These are phyloP conservation scores for Scyliorhinus canicula DNA, from an alignment of 2,797 vertebrate genomes.

Conservation along the genomic window DNA sequence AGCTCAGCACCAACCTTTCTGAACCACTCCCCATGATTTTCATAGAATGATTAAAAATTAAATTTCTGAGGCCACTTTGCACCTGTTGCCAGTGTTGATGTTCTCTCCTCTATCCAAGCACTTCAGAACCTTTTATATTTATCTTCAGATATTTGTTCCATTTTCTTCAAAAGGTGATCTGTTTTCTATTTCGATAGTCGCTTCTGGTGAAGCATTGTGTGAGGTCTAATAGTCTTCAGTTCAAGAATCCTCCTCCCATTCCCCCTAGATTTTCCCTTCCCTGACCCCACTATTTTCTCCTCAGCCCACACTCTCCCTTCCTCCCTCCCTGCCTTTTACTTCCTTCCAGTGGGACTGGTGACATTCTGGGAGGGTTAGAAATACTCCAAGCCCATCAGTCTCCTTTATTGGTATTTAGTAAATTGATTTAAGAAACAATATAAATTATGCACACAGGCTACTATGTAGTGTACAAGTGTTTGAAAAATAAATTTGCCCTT, in stretches of 20 bases:
- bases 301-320: too few species aligned
- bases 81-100: not conserved
- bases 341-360: too few species aligned
- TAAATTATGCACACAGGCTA: too few species aligned
- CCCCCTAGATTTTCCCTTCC: too few species aligned
- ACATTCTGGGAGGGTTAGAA: not conserved
- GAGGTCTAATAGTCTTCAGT: not conserved
- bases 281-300: too few species aligned
- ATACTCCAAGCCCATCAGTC: not conserved
- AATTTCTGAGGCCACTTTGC: not conserved
- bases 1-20: not conserved
- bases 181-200: not conserved
- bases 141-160: not conserved
- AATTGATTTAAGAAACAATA: not conserved
- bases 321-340: too few species aligned
- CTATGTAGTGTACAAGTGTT: too few species aligned
- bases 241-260: not conserved
- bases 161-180: not conserved
- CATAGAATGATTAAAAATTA: not conserved
- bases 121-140: not conserved
- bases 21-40: not conserved
- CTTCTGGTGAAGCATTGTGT: not conserved
- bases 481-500: not conserved
- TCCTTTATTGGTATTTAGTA: not conserved
- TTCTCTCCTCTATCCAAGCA: not conserved